Conservation (phyloP, 1,140 invertebrate species). For the Bombus superbus region DNA sequence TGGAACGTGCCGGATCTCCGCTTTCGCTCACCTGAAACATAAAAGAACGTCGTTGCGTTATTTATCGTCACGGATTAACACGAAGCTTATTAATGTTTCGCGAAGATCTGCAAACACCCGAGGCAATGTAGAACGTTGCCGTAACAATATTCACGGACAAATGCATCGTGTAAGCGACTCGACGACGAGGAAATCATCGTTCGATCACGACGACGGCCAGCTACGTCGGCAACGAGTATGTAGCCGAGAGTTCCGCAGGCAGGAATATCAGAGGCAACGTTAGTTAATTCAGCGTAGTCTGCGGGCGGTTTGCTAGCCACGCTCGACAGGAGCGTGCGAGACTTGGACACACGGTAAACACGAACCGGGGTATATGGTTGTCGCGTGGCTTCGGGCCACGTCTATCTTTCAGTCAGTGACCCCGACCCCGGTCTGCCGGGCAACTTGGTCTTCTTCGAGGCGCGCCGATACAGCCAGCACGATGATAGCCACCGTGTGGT, state of each 20-base stretch:
- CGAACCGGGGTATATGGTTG: slow-evolving; percentile 23
- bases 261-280: slow-evolving; percentile 42
- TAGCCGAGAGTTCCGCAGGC: slow-evolving; percentile 1
- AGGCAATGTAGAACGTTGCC: neutral
- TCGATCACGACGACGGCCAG: neutral
- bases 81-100: no score
- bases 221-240: slow-evolving; percentile 1
- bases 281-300: slow-evolving; percentile 43
- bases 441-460: slow-evolving; percentile 12
- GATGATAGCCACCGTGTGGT: neutral
- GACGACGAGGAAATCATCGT: neutral
- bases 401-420: slow-evolving; percentile 62
- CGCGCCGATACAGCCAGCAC: neutral
- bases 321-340: slow-evolving; percentile 35
- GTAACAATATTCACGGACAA: no score
- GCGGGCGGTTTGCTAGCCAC: slow-evolving; percentile 45
- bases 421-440: neutral
- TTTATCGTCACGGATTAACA: no score
- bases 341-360: slow-evolving; percentile 42
- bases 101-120: no score
- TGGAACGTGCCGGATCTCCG: no score
- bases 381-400: slow-evolving; percentile 63
- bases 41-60: neutral
- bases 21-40: slow-evolving; percentile 24
- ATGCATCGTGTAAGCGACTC: neutral